phyloP scores from a whole-genome alignment of 2,888 invertebrate species.

The Netelia inedita region DNA sequence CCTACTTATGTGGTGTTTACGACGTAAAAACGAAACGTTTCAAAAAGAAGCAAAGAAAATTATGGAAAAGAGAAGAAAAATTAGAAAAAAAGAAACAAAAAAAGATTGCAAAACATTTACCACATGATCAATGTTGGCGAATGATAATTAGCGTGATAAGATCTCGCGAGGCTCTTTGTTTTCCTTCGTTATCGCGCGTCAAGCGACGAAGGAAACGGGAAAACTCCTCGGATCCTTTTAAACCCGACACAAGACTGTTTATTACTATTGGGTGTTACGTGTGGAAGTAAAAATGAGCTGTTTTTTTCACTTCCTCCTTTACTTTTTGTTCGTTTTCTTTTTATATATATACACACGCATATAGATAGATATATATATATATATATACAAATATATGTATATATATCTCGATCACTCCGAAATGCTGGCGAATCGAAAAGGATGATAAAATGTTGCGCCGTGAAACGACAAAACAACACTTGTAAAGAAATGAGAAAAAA shows the following conservation, averaged over 20 bases:
- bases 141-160: slow-evolving; percentile 55
- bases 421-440: slow-evolving; percentile 48
- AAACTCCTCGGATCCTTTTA: slow-evolving; percentile 65
- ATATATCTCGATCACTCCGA: slow-evolving; percentile 44
- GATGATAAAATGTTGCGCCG: slow-evolving; percentile 54
- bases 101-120: slow-evolving; percentile 27
- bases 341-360: slow-evolving; percentile 40
- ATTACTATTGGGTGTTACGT: slow-evolving; percentile 79
- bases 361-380: no score
- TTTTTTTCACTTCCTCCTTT: slow-evolving; percentile 65
- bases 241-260: slow-evolving; percentile 82
- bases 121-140: slow-evolving; percentile 60
- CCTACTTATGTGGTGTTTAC: slow-evolving; percentile 68
- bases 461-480: slow-evolving; percentile 3
- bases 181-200: slow-evolving; percentile 5
- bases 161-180: slow-evolving; percentile 48
- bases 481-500: slow-evolving; percentile 33
- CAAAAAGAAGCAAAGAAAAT: slow-evolving; percentile 40
- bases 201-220: not conserved
- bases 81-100: slow-evolving; percentile 38
- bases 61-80: not conserved
- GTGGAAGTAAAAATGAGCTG: slow-evolving; percentile 71
- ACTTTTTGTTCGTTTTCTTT: slow-evolving; percentile 68
- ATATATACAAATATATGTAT: not conserved
- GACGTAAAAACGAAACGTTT: slow-evolving; percentile 42